Base-by-base conservation (phyloP, 1,140 invertebrate genomes). In the Papilio dardanus region DNA sequence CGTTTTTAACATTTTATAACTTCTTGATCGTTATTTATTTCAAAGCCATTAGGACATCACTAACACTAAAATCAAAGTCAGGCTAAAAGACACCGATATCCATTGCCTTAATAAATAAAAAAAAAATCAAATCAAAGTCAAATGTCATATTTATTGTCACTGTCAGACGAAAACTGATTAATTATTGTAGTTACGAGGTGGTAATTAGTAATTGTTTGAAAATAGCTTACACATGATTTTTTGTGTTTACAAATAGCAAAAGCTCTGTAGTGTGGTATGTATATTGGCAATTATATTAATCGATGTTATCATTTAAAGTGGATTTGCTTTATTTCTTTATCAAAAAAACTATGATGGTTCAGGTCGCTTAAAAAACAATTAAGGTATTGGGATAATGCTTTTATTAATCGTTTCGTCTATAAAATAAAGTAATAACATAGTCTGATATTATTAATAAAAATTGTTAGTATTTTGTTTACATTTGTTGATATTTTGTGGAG, bases 131-230 rank as follows among this genome's bases (percentile, higher is more conserved):
- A 62, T 62, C 21, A 58, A 58, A 58, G 50, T 58, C 50, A 54
- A 54, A 54, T 54, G 50, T 40, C 16, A n/a, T 58, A 8, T 28
- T 28, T 28, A 62, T 28, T 28, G 54, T 62, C 54, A 62, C 12
- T 62, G 54, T 62, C 54, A 28, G 3, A 28, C 50, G 24, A 12
- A 10, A 62, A 62, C 12, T 62, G 30, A 28, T 62, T 62, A 62
- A 19, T 19, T 46, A 19, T 62, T 62, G 24, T 62, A 62, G 12
- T 16, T 7, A 16, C 16, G 16, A 62, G 54, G 54, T 62, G 24
- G 54, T 62, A 62, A 62, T 62, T 62, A 62, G 12, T 62, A 62
- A 62, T 62, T 62, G 54, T 62, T 54, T 28, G 54, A 62, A 62
- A 62, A 62, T 62, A 62, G 54, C 24, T 62, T 28, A 62, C 54